Conservation (phyloP, 2,113 vertebrate genomes). For the Connochaetes taurinus region DNA sequence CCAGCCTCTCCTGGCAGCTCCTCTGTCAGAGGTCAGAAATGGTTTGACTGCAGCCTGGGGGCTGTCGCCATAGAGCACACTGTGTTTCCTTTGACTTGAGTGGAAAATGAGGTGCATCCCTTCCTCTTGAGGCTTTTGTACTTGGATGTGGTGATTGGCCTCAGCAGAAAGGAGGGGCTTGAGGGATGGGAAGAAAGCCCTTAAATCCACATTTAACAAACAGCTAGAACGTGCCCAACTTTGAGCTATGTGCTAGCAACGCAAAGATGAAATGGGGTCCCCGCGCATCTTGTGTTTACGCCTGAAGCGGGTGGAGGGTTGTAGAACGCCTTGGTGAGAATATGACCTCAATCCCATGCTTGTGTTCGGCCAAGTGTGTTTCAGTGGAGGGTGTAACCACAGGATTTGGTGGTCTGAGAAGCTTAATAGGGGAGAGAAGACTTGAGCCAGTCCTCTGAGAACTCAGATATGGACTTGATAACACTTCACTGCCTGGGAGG, state of each 20-base stretch:
- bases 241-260: neutral
- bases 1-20: neutral
- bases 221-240: neutral
- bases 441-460: neutral
- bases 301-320: accelerated
- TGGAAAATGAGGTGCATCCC: neutral
- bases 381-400: neutral
- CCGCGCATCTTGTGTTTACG: accelerated
- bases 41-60: neutral
- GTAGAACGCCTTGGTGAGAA: neutral
- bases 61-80: neutral
- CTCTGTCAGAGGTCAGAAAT: neutral
- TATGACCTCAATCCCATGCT: neutral
- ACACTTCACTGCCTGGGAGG: neutral
- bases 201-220: neutral
- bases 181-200: neutral
- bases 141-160: neutral
- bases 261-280: neutral
- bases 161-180: neutral
- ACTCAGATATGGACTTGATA: neutral
- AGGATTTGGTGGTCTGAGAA: neutral
- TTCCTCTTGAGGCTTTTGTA: neutral
- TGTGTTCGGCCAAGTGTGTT: neutral
- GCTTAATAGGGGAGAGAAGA: neutral
- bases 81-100: neutral